Percentiles rank a stretch among this genome's conserved stretches.
phyloP scores from a whole-genome alignment of 2,113 vertebrate species.

The Coryphaenoides rupestris region DNA sequence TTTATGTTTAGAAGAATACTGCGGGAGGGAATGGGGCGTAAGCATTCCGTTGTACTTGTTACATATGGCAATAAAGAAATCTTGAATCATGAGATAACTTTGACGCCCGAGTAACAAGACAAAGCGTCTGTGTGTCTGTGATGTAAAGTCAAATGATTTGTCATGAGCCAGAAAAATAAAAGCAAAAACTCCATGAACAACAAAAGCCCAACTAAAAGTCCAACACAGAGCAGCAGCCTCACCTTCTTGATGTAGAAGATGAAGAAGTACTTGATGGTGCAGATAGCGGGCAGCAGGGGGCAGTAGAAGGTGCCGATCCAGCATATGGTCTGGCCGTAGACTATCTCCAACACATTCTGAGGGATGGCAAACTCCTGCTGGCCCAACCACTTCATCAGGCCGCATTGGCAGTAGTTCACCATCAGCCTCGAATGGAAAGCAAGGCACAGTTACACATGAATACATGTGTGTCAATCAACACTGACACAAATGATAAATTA shows the following conservation, averaged over 20 bases:
- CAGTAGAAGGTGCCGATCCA: slow-evolving; percentile 96
- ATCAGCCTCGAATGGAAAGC: slow-evolving; percentile 73
- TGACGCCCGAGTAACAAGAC: too few relatives aligned
- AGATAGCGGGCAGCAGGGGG: slow-evolving; percentile 89
- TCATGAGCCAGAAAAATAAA: too few relatives aligned
- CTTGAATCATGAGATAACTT: too few relatives aligned
- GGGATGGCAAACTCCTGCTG: slow-evolving; percentile 89
- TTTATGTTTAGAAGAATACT: too few relatives aligned
- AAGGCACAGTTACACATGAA: not conserved
- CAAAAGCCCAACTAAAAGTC: too few relatives aligned
- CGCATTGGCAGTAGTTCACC: slow-evolving; percentile 79
- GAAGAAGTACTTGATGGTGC: slow-evolving; percentile 88
- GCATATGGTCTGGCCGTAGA: slow-evolving; percentile 96
- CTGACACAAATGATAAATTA: too few relatives aligned
- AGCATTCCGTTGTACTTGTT: too few relatives aligned
- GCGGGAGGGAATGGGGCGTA: too few relatives aligned
- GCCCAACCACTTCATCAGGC: slow-evolving; percentile 78
- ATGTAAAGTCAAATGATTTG: too few relatives aligned
- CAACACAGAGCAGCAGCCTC: slow-evolving; percentile 2
- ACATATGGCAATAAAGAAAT: too few relatives aligned
- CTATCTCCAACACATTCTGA: slow-evolving; percentile 88
- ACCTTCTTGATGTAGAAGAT: slow-evolving; percentile 98
- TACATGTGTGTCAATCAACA: not conserved
- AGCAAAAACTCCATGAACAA: too few relatives aligned
- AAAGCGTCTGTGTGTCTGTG: too few relatives aligned